Evolutionary conservation across 1,140 invertebrate genomes (phyloP), one percentile per base, ranked within the genome.

Genomic region (Micrasema longulum): DNA sequence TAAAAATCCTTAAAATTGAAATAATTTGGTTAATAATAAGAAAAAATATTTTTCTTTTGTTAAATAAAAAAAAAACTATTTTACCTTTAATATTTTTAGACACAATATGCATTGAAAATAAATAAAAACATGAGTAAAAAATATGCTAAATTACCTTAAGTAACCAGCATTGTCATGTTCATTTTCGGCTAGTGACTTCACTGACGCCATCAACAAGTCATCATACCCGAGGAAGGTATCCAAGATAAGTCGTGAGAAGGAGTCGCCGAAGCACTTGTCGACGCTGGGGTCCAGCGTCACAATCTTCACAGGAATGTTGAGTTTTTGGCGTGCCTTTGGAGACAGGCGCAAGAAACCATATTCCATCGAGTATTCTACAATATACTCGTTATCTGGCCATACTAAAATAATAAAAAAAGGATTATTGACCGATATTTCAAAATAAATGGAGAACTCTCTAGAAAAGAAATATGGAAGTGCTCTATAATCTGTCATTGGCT

Each of bases 281-380:
- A 90, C 92, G 26, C 86, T 86, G 0, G 97, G 96, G 87, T 98
- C 95, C 71, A 99, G 83, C 6, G 93, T 93, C 1, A 98, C 95
- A 23, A 97, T 91, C 83, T 95, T 92, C 0, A 99, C 95, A 22
- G 96, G 95, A 76, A 99, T 96, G 79, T 96, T 95, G 1, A 98
- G 86, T 50, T 90, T 89, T 71, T 93, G 89, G 31, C 97, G 86
- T 0, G 95, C 93, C 23, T 89, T 89, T 0, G 95, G 92, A 10
- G 95, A 95, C 12, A 99, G 83, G 2, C 97, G 88, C 38, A 99
- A 84, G 80, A 98, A 96, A 1, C 98, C 97, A 84, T 99, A 98
- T 82, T 99, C 96, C 70, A 99, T 84, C 1, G 97, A 95, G 87
- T 99, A 99, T 82, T 99, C 98, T 3, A 99, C 92, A 38, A 99